Evolutionary conservation across 2,113 vertebrate species (phyloP).

Genomic region (Xenus cinereus): DNA sequence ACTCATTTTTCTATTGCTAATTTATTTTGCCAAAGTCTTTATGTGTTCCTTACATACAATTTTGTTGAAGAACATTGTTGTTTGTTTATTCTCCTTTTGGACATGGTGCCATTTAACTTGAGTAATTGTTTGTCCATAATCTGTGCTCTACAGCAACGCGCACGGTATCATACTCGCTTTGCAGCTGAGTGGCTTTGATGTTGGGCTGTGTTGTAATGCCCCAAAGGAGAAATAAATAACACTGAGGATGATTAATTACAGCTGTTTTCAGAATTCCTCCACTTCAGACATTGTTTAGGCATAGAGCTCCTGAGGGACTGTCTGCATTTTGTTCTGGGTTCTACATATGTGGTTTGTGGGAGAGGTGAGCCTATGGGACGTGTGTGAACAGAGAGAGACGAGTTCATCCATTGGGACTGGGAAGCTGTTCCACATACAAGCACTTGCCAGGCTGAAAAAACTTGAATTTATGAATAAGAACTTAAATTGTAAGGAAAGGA

Average conservation of each 20-base stretch:
- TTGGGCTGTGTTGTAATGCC: neutral
- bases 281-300: neutral
- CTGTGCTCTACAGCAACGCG: neutral
- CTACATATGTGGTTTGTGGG: neutral
- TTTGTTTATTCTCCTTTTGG: neutral
- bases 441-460: neutral
- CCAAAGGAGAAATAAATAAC: conserved; percentile 24
- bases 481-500: neutral
- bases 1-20: neutral
- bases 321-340: neutral
- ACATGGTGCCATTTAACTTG: neutral
- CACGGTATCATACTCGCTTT: neutral
- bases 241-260: neutral
- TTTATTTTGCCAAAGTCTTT: neutral
- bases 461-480: neutral
- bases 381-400: neutral
- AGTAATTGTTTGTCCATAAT: neutral
- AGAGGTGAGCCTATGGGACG: neutral
- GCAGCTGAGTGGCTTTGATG: neutral
- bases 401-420: neutral
- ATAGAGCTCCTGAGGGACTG: neutral
- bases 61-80: neutral
- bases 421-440: neutral
- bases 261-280: conserved; percentile 14
- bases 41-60: neutral